Percentiles rank a stretch among this genome's conserved stretches.
phyloP scores from a whole-genome alignment of 64 coral and sea anemone genomes.

The Stichodactyla mertensii region DNA sequence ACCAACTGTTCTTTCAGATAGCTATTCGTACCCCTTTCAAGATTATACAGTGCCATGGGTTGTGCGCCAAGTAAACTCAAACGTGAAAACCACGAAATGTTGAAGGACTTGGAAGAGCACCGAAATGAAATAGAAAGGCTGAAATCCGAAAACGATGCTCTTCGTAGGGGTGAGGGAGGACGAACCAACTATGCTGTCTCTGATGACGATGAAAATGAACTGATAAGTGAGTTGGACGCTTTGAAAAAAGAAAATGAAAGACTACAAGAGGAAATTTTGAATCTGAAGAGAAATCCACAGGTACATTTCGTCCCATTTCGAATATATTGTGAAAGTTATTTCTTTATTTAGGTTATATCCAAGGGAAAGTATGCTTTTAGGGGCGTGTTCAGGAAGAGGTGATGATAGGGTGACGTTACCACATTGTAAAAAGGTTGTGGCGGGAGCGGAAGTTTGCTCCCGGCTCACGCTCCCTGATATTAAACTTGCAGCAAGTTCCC shows the following conservation, averaged over 20 bases:
- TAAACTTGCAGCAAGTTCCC: too few species aligned
- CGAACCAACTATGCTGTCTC: background rate
- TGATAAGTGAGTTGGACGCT: background rate
- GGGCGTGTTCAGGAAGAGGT: too few species aligned
- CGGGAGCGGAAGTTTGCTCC: too few species aligned
- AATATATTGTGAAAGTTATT: background rate
- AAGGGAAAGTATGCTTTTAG: too few species aligned
- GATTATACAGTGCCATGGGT: background rate
- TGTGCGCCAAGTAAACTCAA: background rate
- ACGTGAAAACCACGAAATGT: background rate
- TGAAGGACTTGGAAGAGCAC: background rate
- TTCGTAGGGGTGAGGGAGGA: background rate
- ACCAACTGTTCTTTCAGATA: background rate
- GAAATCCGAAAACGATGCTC: constrained; percentile 1
- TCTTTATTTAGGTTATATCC: too few species aligned
- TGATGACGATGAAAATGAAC: background rate
- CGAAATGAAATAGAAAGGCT: background rate
- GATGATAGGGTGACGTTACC: too few species aligned
- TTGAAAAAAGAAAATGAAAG: constrained; percentile 25
- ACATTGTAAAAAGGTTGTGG: too few species aligned
- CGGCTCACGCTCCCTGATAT: too few species aligned
- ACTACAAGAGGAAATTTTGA: constrained; percentile 31
- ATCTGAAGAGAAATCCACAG: constrained; percentile 1
- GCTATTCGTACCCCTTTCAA: too few species aligned
- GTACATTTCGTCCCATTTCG: background rate